Evolutionary conservation across 2,797 vertebrate genomes (phyloP).

Genomic region (Coendou prehensilis): DNA sequence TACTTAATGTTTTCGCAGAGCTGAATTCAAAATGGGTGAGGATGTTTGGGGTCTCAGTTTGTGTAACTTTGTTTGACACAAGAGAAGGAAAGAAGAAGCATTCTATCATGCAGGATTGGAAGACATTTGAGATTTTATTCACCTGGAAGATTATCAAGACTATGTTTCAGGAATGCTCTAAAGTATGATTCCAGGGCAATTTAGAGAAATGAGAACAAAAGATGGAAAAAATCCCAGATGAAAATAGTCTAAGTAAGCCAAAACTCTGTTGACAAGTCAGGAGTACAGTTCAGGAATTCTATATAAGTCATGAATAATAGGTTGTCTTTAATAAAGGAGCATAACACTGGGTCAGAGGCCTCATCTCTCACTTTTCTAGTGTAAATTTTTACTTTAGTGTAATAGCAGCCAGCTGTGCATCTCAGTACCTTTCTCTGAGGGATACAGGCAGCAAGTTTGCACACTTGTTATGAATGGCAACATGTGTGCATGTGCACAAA

Average conservation of each 20-base stretch:
- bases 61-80: not conserved
- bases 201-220: slow-evolving; percentile 29
- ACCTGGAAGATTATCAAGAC: not conserved
- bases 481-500: no score
- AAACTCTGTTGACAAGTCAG: slow-evolving; percentile 1
- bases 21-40: not conserved
- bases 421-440: no score
- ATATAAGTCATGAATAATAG: not conserved
- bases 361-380: no score
- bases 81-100: not conserved
- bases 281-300: not conserved
- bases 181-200: not conserved
- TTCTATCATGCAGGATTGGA: not conserved
- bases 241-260: not conserved
- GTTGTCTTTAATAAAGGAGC: not conserved
- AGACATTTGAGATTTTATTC: not conserved
- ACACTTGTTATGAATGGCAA: no score
- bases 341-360: no score
- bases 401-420: no score
- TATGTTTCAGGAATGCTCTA: not conserved
- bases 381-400: no score
- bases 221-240: not conserved
- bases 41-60: not conserved
- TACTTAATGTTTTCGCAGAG: not conserved
- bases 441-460: no score